These are phyloP conservation scores for Picus viridis DNA, from an alignment of 2,797 vertebrate genomes.

Conservation along the genomic window DNA sequence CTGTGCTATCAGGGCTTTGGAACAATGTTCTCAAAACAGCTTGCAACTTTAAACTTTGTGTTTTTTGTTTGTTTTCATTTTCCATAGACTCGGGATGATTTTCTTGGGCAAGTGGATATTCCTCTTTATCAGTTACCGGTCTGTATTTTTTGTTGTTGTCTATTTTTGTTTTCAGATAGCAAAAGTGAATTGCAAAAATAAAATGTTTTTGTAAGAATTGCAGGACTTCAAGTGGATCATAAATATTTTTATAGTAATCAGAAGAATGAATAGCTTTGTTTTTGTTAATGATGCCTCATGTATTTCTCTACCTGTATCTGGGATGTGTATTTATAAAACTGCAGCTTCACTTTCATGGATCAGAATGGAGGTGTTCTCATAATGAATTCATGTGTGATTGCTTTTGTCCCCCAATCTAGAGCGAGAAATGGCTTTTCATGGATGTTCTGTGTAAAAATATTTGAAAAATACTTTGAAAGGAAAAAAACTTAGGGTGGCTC, in stretches of 20 bases:
- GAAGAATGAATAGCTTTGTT: not conserved
- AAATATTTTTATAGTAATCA: not conserved
- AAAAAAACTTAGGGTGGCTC: not conserved
- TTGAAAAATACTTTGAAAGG: not conserved
- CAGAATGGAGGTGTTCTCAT: not conserved
- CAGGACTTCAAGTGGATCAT: not conserved
- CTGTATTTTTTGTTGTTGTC: conserved; percentile 57
- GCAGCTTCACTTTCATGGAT: not conserved
- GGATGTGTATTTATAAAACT: not conserved
- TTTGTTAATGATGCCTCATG: not conserved
- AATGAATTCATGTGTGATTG: not conserved
- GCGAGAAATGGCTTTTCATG: not conserved
- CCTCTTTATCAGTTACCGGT: conserved; percentile 94
- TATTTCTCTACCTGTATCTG: not conserved
- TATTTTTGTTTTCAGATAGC: not conserved
- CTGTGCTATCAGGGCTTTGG: not conserved
- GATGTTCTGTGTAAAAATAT: not conserved
- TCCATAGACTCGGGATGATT: conserved; percentile 95
- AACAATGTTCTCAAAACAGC: not conserved
- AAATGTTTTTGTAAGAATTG: not conserved
- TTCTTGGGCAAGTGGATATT: conserved; percentile 96
- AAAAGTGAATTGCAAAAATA: not conserved
- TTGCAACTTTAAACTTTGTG: not conserved
- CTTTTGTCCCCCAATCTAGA: not conserved
- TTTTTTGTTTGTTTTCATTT: conserved; percentile 40